These are phyloP conservation scores for Drusus annulatus DNA, from an alignment of 1,140 invertebrate genomes.

Conservation along the genomic window DNA sequence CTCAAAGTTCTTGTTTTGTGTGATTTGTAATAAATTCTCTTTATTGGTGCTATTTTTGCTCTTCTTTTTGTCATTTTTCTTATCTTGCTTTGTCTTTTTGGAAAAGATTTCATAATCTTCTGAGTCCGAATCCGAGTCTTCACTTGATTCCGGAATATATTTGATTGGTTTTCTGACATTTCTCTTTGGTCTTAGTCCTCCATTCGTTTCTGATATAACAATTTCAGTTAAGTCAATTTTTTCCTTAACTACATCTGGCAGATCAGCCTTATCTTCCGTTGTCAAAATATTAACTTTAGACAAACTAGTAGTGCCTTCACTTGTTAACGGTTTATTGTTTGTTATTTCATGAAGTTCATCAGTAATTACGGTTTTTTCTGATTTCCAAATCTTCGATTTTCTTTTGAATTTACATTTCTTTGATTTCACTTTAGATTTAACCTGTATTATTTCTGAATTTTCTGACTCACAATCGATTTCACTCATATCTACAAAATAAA, in stretches of 20 bases:
- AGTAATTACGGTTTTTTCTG: not conserved
- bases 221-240: not conserved
- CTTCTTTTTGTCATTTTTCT: conserved; percentile 23
- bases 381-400: conserved; percentile 23
- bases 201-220: not conserved
- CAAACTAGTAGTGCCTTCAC: not conserved
- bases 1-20: conserved; percentile 34
- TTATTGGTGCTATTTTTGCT: conserved; percentile 6
- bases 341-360: not conserved
- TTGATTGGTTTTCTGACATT: conserved; percentile 65
- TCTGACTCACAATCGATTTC: not conserved
- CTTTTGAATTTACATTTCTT: conserved; percentile 9
- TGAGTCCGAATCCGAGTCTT: conserved; percentile 63
- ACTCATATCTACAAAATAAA: not conserved
- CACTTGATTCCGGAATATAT: conserved; percentile 63
- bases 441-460: conserved; percentile 2
- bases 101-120: conserved; percentile 62
- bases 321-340: not conserved
- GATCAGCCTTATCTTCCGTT: not conserved
- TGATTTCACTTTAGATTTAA: conserved; percentile 16
- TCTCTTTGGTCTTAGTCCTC: conserved; percentile 54
- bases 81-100: conserved; percentile 5
- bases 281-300: conserved; percentile 1
- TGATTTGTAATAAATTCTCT: conserved; percentile 28
- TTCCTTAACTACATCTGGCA: not conserved